A percentile compares a stretch with the other conserved stretches of the same genome.
phyloP scores from a whole-genome alignment of 2,113 vertebrate species.

The Nannospalax galili region DNA sequence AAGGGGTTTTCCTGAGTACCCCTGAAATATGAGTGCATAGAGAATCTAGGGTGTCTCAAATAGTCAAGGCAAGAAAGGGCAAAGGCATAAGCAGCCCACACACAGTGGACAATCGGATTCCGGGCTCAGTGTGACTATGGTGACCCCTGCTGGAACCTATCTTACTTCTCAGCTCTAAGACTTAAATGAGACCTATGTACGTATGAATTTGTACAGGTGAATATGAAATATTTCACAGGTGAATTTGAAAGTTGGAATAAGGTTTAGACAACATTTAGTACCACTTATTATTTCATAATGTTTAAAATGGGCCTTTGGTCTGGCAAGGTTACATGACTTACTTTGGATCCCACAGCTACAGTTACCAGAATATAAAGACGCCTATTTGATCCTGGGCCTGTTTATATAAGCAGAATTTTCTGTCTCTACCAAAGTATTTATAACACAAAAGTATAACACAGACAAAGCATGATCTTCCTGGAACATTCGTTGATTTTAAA shows the following conservation, averaged over 20 bases:
- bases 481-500: too few species aligned
- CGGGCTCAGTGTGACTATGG: neutral
- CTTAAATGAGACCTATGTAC: neutral
- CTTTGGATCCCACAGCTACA: neutral
- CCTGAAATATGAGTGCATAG: neutral
- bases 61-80: neutral
- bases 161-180: neutral
- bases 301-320: neutral
- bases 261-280: neutral
- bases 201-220: neutral
- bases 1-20: neutral
- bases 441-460: conserved; percentile 8
- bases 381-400: neutral
- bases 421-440: neutral
- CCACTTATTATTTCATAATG: neutral
- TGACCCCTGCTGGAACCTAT: conserved; percentile 72
- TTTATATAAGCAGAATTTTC: neutral
- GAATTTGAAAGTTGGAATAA: neutral
- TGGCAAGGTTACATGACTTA: neutral
- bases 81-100: neutral
- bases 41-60: neutral
- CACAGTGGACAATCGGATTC: neutral
- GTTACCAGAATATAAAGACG: neutral
- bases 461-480: too few species aligned
- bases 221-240: conserved; percentile 8